Evolutionary conservation across 2,888 invertebrate genomes (phyloP).

Genomic region (Tuberolachnus salignus): DNA sequence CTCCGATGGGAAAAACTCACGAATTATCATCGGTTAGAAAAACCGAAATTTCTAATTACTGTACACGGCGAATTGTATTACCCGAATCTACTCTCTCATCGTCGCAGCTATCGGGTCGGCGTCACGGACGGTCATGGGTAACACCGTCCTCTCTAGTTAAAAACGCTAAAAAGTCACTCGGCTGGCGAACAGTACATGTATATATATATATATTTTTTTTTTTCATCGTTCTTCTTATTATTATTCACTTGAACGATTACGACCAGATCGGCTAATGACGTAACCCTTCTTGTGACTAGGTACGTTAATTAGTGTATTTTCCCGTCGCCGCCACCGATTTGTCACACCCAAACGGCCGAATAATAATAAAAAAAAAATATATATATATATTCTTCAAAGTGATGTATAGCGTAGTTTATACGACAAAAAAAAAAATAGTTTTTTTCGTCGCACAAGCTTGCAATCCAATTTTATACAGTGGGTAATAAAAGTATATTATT

Average conservation of each 20-base stretch:
- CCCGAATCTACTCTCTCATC: conserved; percentile 35
- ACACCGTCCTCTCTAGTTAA: conserved; percentile 43
- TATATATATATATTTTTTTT: not conserved
- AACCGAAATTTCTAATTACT: conserved; percentile 53
- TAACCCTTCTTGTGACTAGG: conserved; percentile 21
- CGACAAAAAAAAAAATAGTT: not conserved
- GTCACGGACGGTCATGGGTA: conserved; percentile 53
- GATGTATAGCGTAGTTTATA: conserved; percentile 7
- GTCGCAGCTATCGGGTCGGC: conserved; percentile 11
- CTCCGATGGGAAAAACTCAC: conserved; percentile 39
- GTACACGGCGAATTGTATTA: conserved; percentile 35
- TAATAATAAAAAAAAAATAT: not conserved
- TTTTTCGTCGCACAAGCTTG: not conserved
- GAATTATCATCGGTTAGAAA: conserved; percentile 40
- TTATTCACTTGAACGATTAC: conserved; percentile 56
- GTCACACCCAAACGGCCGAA: conserved; percentile 25
- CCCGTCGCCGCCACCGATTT: conserved; percentile 19
- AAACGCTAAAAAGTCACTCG: conserved; percentile 48
- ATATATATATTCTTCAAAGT: not conserved
- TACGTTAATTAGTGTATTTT: conserved; percentile 39
- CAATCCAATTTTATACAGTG: not conserved
- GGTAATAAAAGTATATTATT: not conserved
- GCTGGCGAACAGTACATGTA: conserved; percentile 33
- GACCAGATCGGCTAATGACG: conserved; percentile 46
- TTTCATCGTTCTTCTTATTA: conserved; percentile 24